Percentiles rank a stretch among this genome's conserved stretches.
Evolutionary conservation across 1,140 invertebrate genomes (phyloP).

Genomic region (Drosophila carrolli): DNA sequence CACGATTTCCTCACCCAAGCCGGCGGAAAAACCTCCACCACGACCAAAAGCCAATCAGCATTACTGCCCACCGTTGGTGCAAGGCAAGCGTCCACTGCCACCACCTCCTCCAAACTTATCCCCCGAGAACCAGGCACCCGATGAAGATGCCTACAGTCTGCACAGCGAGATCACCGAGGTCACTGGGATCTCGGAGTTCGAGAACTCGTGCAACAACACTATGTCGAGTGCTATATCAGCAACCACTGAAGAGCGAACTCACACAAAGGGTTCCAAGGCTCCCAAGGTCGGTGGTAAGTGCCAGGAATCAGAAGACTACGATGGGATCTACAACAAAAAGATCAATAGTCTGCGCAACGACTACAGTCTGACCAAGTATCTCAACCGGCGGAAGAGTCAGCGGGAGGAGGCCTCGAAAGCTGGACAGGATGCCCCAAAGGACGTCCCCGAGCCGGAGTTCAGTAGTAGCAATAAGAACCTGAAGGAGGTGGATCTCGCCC

Average conservation of each 20-base stretch:
- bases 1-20: slow-evolving; percentile 65
- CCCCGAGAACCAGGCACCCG: slow-evolving; percentile 16
- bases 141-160: slow-evolving; percentile 74
- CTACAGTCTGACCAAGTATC: slow-evolving; percentile 81
- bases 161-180: slow-evolving; percentile 81
- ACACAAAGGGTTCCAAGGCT: slow-evolving; percentile 18
- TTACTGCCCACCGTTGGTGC: slow-evolving; percentile 58
- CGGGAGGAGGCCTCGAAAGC: slow-evolving; percentile 19
- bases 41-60: slow-evolving; percentile 58
- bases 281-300: slow-evolving; percentile 17
- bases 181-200: slow-evolving; percentile 77
- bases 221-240: slow-evolving; percentile 65
- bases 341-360: slow-evolving; percentile 77
- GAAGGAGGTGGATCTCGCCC: slow-evolving; percentile 71
- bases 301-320: slow-evolving; percentile 54
- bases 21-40: slow-evolving; percentile 32
- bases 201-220: slow-evolving; percentile 71
- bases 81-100: slow-evolving; percentile 61
- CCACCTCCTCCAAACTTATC: slow-evolving; percentile 56
- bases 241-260: slow-evolving; percentile 41
- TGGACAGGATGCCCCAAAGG: slow-evolving; percentile 17
- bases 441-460: slow-evolving; percentile 36
- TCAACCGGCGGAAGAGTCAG: slow-evolving; percentile 72
- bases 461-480: slow-evolving; percentile 53
- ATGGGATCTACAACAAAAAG: slow-evolving; percentile 71